A percentile compares a stretch with the other conserved stretches of the same genome.
These are phyloP conservation scores for Plectropomus leopardus DNA, from an alignment of 2,113 vertebrate species.

Conservation along the genomic window DNA sequence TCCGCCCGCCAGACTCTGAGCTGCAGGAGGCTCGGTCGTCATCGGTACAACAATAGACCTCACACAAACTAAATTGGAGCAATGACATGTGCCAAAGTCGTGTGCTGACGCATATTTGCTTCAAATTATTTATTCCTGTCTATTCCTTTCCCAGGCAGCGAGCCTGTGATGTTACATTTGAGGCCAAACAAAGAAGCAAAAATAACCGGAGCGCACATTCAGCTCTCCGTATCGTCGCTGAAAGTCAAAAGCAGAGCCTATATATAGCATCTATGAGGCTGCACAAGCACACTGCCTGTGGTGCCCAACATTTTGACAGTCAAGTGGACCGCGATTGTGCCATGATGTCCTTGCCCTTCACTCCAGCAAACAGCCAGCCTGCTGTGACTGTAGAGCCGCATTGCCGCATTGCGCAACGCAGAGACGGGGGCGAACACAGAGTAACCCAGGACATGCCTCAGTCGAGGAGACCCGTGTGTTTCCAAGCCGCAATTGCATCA, in stretches of 20 bases:
- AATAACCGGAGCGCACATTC: slow-evolving; percentile 20
- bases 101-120: slow-evolving; percentile 1
- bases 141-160: background rate
- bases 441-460: slow-evolving; percentile 68
- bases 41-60: slow-evolving; percentile 55
- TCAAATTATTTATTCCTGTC: background rate
- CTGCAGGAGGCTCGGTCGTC: slow-evolving; percentile 74
- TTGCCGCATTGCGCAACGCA: slow-evolving; percentile 83
- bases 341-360: slow-evolving; percentile 68
- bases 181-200: slow-evolving; percentile 50
- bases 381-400: slow-evolving; percentile 76
- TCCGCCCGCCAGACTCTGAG: slow-evolving; percentile 76
- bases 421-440: slow-evolving; percentile 72
- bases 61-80: slow-evolving; percentile 41
- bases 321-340: slow-evolving; percentile 30
- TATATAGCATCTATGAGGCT: slow-evolving; percentile 9
- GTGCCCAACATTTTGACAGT: slow-evolving; percentile 29
- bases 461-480: slow-evolving; percentile 63
- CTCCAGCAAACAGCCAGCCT: slow-evolving; percentile 52
- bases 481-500: slow-evolving; percentile 57
- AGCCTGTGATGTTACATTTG: slow-evolving; percentile 4
- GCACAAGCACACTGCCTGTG: slow-evolving; percentile 5
- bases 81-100: slow-evolving; percentile 20
- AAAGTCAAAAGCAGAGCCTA: slow-evolving; percentile 34
- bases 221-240: background rate